Base-by-base conservation (phyloP, 2,113 vertebrate genomes). In the Gopherus evgoodei region DNA sequence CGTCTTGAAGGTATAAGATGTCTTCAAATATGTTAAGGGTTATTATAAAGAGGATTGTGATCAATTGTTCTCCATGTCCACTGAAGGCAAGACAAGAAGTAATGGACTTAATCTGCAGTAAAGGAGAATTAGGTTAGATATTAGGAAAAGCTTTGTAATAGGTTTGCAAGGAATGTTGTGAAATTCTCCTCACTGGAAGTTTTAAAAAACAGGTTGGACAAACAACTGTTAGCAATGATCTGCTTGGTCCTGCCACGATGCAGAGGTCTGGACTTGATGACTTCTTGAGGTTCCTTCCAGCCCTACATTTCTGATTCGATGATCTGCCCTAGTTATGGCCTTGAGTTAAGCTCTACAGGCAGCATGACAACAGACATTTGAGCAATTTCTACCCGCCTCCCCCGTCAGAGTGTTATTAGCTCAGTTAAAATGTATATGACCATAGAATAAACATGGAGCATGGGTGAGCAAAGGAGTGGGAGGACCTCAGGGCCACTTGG, bases 401-500 rank as follows among this genome's bases (percentile, higher is more conserved):
- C 81, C 78, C 42, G 47, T 52, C 87, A 54, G 29, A 29, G 21
- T 90, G 91, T 85, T 94, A 91, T 95, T 96, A 94, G 89, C 78
- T 90, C 24, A 0, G 86, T 78, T 93, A 90, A 83, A 92, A 91
- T 22, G 42, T 86, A 44, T 93, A 42, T 86, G 94, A 90, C 90
- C 79, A 69, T 4, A 6, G 92, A 92, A 87, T 92, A 91, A 91
- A 90, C 72, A 3, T 29, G 49, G 89, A 95, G 92, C 81, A 57
- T 49, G 57, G 91, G 83, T 91, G 93, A 92, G 80, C 53, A 62
- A 83, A 85, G 93, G 83, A 96, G 89, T 57, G 84, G 90, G 94
- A 87, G 88, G 96, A 96, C 94, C 95, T 96, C 6, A 0, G 42
- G 94, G 96, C 94, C 83, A 89, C 90, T 93, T 84, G 9, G 96